Evolutionary conservation across 2,888 invertebrate genomes (phyloP).

Genomic region (Boloria euphrosyne): DNA sequence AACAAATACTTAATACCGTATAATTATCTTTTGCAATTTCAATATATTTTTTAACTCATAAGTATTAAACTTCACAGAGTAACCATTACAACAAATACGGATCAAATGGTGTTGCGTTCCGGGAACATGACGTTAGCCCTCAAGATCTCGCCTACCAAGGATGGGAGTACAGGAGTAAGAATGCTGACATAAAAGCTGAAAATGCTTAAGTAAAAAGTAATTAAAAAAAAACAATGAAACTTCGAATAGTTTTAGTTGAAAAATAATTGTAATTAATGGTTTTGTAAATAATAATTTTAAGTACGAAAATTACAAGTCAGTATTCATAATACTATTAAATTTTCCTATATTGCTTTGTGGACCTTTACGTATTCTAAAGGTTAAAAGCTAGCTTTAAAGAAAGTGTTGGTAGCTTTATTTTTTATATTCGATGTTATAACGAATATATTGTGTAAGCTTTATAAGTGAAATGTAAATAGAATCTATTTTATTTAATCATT

Average conservation of each 20-base stretch:
- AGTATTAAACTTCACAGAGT: slow-evolving; percentile 50
- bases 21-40: too few species aligned
- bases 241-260: too few species aligned
- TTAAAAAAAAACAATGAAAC: too few species aligned
- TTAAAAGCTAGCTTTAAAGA: too few species aligned
- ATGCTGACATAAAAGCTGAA: slow-evolving; percentile 75
- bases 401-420: slow-evolving; percentile 4
- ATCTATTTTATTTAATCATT: slow-evolving; percentile 32
- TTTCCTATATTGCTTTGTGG: too few species aligned
- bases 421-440: slow-evolving; percentile 13
- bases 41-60: background rate
- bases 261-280: too few species aligned
- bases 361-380: too few species aligned
- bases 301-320: too few species aligned
- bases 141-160: slow-evolving; percentile 89
- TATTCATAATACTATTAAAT: too few species aligned
- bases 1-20: too few species aligned
- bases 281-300: too few species aligned
- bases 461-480: slow-evolving; percentile 47
- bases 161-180: slow-evolving; percentile 85
- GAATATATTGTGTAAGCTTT: slow-evolving; percentile 44
- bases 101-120: slow-evolving; percentile 84
- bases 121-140: slow-evolving; percentile 80
- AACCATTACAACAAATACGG: slow-evolving; percentile 60
- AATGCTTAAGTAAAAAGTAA: slow-evolving; percentile 47